These are phyloP conservation scores for Spilogale gracilis DNA, from an alignment of 2,113 vertebrate genomes.

Conservation along the genomic window DNA sequence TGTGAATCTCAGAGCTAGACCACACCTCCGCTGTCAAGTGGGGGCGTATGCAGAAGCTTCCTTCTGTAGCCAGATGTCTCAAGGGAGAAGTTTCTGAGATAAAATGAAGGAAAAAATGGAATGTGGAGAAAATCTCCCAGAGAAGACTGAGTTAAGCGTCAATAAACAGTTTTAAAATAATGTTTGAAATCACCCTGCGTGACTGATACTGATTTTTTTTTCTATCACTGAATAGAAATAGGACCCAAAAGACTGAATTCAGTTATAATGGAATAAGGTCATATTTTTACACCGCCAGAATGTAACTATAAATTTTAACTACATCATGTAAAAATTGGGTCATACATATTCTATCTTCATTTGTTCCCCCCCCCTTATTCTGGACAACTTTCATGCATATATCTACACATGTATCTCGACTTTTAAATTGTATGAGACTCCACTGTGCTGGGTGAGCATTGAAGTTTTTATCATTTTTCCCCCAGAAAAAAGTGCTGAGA, in stretches of 20 bases:
- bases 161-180: background rate
- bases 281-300: background rate
- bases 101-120: background rate
- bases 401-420: background rate
- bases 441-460: background rate
- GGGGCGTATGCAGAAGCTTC: background rate
- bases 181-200: background rate
- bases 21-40: background rate
- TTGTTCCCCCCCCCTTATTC: background rate
- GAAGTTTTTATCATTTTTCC: background rate
- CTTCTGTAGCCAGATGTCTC: background rate
- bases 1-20: background rate
- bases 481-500: conserved; percentile 25
- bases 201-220: background rate
- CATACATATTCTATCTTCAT: background rate
- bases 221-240: background rate
- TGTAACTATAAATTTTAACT: background rate
- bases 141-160: background rate
- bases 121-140: background rate
- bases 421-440: background rate
- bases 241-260: background rate
- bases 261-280: background rate
- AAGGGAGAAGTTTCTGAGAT: background rate
- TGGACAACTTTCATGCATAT: background rate
- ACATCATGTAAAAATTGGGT: background rate